These are phyloP conservation scores for Anagrus nilaparvatae DNA, from an alignment of 1,140 invertebrate species.

Conservation along the genomic window DNA sequence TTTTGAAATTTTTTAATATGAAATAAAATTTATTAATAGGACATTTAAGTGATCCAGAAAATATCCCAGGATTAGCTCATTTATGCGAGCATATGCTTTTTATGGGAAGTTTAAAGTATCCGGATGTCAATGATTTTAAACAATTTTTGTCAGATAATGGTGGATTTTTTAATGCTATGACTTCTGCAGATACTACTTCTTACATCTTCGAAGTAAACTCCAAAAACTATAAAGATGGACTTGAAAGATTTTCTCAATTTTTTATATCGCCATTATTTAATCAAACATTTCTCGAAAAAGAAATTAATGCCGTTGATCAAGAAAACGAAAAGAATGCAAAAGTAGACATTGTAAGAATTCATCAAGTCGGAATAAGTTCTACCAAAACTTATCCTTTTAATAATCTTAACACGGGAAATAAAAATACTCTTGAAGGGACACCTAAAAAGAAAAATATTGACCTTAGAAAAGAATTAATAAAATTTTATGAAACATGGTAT, in stretches of 20 bases:
- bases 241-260: slow-evolving; percentile 94
- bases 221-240: slow-evolving; percentile 60
- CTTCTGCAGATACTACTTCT: slow-evolving; percentile 78
- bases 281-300: slow-evolving; percentile 76
- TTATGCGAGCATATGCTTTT: slow-evolving; percentile 98
- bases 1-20: slow-evolving; percentile 77
- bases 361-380: slow-evolving; percentile 77
- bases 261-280: slow-evolving; percentile 88
- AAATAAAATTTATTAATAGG: slow-evolving; percentile 73
- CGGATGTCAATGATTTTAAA: slow-evolving; percentile 83
- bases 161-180: slow-evolving; percentile 80
- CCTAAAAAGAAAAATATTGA: slow-evolving; percentile 73
- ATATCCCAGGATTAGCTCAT: too few relatives aligned
- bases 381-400: slow-evolving; percentile 71
- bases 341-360: slow-evolving; percentile 75
- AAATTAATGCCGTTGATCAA: slow-evolving; percentile 95
- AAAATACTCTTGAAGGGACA: slow-evolving; percentile 66
- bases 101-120: slow-evolving; percentile 91
- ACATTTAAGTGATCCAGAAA: too few relatives aligned
- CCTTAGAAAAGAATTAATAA: slow-evolving; percentile 73
- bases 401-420: slow-evolving; percentile 87
- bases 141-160: slow-evolving; percentile 84
- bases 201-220: slow-evolving; percentile 90
- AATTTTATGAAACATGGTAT: slow-evolving; percentile 88
- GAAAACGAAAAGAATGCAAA: slow-evolving; percentile 88